These are phyloP conservation scores for Characodon lateralis DNA, from an alignment of 2,797 vertebrate genomes.

Conservation along the genomic window DNA sequence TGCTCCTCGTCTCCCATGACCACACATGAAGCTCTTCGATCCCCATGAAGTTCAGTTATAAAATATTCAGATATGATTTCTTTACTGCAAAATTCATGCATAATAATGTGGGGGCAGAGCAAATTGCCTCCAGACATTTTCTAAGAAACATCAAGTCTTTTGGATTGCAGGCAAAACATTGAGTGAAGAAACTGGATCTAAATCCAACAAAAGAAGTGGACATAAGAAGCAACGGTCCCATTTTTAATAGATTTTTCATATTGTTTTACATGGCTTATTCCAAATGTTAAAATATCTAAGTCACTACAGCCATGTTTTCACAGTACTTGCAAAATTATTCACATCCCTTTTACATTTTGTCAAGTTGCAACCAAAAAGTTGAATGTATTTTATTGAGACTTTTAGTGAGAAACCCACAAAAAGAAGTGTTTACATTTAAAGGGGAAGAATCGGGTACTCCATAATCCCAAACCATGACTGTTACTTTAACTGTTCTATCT, in stretches of 20 bases:
- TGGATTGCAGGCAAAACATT: slow-evolving; percentile 20
- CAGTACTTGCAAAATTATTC: neutral
- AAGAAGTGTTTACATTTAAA: neutral
- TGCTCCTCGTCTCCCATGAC: slow-evolving; percentile 51
- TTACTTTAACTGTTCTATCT: no score
- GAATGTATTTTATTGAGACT: neutral
- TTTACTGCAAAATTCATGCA: slow-evolving; percentile 64
- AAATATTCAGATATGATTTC: slow-evolving; percentile 71
- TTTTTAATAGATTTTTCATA: neutral
- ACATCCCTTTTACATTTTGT: neutral
- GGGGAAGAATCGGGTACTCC: neutral
- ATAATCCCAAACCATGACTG: no score
- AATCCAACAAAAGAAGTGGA: slow-evolving; percentile 24
- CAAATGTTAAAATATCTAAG: slow-evolving; percentile 20
- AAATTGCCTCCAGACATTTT: slow-evolving; percentile 39
- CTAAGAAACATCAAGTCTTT: slow-evolving; percentile 24
- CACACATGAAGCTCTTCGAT: slow-evolving; percentile 49
- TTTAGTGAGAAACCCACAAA: neutral
- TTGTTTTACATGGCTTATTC: slow-evolving; percentile 30
- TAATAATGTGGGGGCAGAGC: slow-evolving; percentile 35
- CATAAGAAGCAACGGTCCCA: slow-evolving; percentile 6
- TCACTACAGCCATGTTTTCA: slow-evolving; percentile 1
- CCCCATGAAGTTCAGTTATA: slow-evolving; percentile 59
- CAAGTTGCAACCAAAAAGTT: neutral
- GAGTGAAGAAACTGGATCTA: slow-evolving; percentile 19